Percentiles rank a stretch among this genome's conserved stretches.
These are phyloP conservation scores for Zingel zingel DNA, from an alignment of 2,113 vertebrate species.

Conservation along the genomic window DNA sequence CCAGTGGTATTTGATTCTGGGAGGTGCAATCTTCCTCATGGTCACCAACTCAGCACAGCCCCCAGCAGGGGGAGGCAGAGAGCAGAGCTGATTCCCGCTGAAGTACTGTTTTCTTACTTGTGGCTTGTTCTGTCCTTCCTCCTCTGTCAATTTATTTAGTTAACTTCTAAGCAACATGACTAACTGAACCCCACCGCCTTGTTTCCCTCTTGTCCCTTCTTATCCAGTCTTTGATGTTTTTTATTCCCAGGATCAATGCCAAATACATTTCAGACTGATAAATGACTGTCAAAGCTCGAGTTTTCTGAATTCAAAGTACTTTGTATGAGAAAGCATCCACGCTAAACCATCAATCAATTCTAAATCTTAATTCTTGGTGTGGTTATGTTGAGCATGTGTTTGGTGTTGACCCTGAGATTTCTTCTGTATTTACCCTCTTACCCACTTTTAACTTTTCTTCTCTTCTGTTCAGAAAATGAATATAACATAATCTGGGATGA, in stretches of 20 bases:
- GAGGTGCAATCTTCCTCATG: slow-evolving; percentile 94
- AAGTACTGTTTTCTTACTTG: slow-evolving; percentile 85
- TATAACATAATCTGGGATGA: slow-evolving; percentile 48
- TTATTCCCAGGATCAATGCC: slow-evolving; percentile 21
- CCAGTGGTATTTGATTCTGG: slow-evolving; percentile 97
- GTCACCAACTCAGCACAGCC: slow-evolving; percentile 87
- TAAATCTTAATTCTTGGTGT: background rate
- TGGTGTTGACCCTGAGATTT: slow-evolving; percentile 56
- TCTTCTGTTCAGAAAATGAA: slow-evolving; percentile 32
- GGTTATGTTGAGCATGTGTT: slow-evolving; percentile 42
- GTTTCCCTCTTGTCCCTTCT: slow-evolving; percentile 5
- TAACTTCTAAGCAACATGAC: slow-evolving; percentile 34
- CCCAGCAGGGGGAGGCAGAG: slow-evolving; percentile 87
- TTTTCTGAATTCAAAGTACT: background rate
- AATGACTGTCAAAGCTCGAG: background rate
- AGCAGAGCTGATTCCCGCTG: slow-evolving; percentile 90
- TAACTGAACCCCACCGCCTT: slow-evolving; percentile 32
- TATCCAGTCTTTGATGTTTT: background rate
- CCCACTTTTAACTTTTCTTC: slow-evolving; percentile 16
- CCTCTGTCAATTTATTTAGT: slow-evolving; percentile 25
- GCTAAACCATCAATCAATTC: background rate
- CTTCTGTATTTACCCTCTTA: background rate
- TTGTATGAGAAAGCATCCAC: background rate
- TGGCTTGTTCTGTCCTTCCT: slow-evolving; percentile 64
- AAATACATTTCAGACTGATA: slow-evolving; percentile 45